Percentiles rank a stretch among this genome's conserved stretches.
phyloP scores from a whole-genome alignment of 2,888 invertebrate species.

The Amphimallon solstitiale region DNA sequence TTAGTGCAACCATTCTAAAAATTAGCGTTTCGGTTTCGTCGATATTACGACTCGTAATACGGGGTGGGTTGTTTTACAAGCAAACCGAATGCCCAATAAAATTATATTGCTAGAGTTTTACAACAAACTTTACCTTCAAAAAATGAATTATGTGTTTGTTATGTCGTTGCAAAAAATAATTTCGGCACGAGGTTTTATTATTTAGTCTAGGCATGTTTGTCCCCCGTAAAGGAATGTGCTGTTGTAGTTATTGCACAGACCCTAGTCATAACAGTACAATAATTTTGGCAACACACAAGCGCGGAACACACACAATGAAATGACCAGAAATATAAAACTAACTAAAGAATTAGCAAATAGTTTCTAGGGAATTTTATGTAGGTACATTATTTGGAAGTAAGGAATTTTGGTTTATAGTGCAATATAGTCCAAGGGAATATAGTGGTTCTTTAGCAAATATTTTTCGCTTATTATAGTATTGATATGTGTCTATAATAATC shows the following conservation, averaged over 20 bases:
- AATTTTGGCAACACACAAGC: slow-evolving; percentile 31
- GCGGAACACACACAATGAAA: slow-evolving; percentile 23
- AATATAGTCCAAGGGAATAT: no score
- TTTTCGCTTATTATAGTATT: no score
- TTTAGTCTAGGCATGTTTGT: slow-evolving; percentile 16
- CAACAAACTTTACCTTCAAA: slow-evolving; percentile 10
- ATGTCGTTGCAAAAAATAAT: slow-evolving; percentile 20
- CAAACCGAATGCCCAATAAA: slow-evolving; percentile 1
- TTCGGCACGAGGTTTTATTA: slow-evolving; percentile 20
- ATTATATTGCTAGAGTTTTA: neutral
- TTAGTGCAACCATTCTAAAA: no score
- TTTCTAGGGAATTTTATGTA: neutral
- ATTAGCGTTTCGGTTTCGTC: no score
- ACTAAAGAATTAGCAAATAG: slow-evolving; percentile 13
- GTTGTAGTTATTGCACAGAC: neutral
- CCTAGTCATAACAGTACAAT: slow-evolving; percentile 36
- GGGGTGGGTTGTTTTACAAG: no score
- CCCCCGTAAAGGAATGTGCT: neutral
- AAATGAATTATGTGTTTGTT: slow-evolving; percentile 21
- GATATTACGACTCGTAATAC: no score
- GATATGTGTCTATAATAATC: no score
- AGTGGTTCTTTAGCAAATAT: no score
- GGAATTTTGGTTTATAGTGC: no score
- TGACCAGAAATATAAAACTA: neutral
- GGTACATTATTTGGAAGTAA: no score